Base-by-base conservation (phyloP, 2,888 invertebrate species). In the Melanotus villosus region DNA sequence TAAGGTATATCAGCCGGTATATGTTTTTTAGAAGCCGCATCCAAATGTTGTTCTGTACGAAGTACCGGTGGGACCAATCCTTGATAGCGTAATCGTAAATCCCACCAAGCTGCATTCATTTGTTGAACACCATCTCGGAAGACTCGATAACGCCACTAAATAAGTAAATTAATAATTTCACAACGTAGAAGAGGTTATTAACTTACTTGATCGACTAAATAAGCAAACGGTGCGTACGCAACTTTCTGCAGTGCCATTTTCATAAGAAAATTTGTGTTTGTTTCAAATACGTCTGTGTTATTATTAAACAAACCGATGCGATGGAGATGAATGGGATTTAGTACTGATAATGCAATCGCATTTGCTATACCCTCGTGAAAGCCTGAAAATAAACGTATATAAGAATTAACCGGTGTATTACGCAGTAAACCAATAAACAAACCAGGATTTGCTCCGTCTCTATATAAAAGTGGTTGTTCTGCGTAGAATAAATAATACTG, bases 351-450 rank as follows among this genome's bases (percentile, higher is more conserved):
- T 0, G 90, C 89, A 23, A 95, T 89, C 0, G 93, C 91, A 79
- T 95, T 95, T 0, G 95, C 92, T 0, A 95, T 88, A 0, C 94
- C 95, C 83, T 95, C 95, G 78, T 95, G 94, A 80, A 95, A 95
- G 5, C 94, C 94, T 93, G 80, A 4, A 26, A 23, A 1, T 23
- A 30, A 16, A 9, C 2, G 0, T 18, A 12, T 9, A 43, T 18
- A 12, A 43, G n/a, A 12, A 41, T 12, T 9, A 34, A 12, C 12
- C 12, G n/a, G n/a, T n/a, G n/a, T n/a, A n/a, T n/a, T n/a, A n/a
- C n/a, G n/a, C n/a, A n/a, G n/a, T n/a, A n/a, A n/a, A n/a, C n/a
- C n/a, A n/a, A n/a, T n/a, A n/a, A n/a, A n/a, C n/a, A n/a, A 79
- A 93, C 94, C 94, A 75, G 95, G 94, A 80, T 95, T 92, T 0